phyloP scores from a whole-genome alignment of 1,140 invertebrate genomes.

The Caenorhabditis briggsae region DNA sequence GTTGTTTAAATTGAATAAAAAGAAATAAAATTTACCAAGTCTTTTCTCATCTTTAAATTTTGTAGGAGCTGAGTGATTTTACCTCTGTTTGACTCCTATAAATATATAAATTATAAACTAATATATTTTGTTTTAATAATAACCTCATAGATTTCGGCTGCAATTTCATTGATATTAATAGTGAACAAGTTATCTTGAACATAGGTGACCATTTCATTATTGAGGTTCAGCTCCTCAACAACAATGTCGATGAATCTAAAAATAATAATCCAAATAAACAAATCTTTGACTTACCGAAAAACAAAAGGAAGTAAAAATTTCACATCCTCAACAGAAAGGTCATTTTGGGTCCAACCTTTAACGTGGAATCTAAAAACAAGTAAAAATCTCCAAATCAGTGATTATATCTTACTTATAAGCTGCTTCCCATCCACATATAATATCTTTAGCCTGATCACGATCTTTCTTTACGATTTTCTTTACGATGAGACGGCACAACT shows the following conservation, averaged over 20 bases:
- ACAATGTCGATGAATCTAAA: background rate
- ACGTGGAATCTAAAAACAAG: constrained; percentile 11
- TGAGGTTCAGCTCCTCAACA: background rate
- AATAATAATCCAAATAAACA: background rate
- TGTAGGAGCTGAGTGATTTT: background rate
- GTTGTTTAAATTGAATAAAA: constrained; percentile 15
- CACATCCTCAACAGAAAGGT: background rate
- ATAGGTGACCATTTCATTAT: background rate
- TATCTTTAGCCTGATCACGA: background rate
- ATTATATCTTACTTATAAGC: constrained; percentile 5
- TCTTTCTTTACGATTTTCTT: background rate
- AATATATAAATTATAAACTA: constrained; percentile 27
- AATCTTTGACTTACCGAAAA: background rate
- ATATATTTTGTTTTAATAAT: constrained; percentile 31
- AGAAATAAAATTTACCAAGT: constrained; percentile 9
- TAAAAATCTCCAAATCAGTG: background rate
- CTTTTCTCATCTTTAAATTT: background rate
- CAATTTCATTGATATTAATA: background rate
- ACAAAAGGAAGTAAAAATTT: background rate
- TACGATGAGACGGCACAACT: background rate
- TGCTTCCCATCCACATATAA: background rate
- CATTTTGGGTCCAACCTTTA: background rate
- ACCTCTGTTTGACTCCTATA: background rate
- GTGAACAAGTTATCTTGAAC: background rate
- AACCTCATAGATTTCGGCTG: background rate